Base-by-base conservation (phyloP, 2,888 invertebrate species). In the Helicoverpa assulta region DNA sequence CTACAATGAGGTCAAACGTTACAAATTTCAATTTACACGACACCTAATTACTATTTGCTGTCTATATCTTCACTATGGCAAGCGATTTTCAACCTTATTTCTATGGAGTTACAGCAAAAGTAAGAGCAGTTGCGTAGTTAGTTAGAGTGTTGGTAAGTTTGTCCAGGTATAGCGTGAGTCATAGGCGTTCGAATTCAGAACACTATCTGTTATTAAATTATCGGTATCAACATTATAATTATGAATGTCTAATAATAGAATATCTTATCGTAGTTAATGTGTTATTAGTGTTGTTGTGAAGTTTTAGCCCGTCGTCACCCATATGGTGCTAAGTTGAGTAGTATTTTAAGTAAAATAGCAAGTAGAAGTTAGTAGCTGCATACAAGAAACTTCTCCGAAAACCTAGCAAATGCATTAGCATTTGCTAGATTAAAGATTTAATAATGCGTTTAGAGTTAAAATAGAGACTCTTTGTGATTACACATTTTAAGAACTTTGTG, bases 1-100 rank as follows among this genome's bases (percentile, higher is more conserved):
- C 74, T 82, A 83, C 86, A 91, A 90, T 87, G 91, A 88, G 92
- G 92, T 92, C 92, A 92, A 90, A 88, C 85, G 86, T 76, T 88
- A 92, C 91, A 86, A 92, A 91, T 90, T 92, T 90, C 88, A 91
- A 90, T 90, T 89, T 87, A 83, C 85, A 84, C 72, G 84, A 81
- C 80, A 81, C 83, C 72, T 67, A 63, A 76, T 72, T 33, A 72
- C 51, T 54, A 61, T 72, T 78, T 76, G 52, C 70, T 33, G 8
- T 65, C 62, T 6, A 73, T 64, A 79, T 71, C 64, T 43, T 58
- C 53, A 56, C 0, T 8, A 16, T 62, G 53, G 14, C 19, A 59
- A 8, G 29, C 72, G 16, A 78, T 62, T 79, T 29, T 78, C 14
- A 52, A 74, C 80, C 57, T 66, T 80, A 81, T 65, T 5, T 5